Conservation (phyloP, 2,888 invertebrate genomes). For the Merodon equestris region DNA sequence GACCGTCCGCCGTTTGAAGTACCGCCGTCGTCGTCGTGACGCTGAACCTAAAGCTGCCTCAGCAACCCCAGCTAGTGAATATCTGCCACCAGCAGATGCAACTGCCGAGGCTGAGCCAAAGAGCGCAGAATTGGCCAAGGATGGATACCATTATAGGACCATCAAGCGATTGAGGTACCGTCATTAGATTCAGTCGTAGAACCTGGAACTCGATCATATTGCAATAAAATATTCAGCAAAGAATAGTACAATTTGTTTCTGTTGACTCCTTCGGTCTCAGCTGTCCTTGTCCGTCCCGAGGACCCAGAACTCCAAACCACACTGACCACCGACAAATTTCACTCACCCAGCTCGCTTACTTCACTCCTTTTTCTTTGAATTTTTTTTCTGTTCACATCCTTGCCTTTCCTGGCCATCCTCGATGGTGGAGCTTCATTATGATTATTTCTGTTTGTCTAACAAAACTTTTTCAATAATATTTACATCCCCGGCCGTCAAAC, state of each 20-base stretch:
- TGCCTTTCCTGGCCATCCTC: not conserved
- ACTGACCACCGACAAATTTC: not conserved
- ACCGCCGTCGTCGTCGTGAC: constrained; percentile 66
- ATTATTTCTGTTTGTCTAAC: constrained; percentile 56
- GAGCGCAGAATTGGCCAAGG: constrained; percentile 75
- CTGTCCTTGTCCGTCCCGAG: too few relatives aligned
- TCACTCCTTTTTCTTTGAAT: too few relatives aligned
- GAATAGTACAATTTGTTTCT: constrained; percentile 28
- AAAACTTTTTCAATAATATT: constrained; percentile 66
- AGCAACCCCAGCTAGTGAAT: constrained; percentile 70
- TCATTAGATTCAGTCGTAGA: constrained; percentile 69
- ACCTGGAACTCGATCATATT: constrained; percentile 12
- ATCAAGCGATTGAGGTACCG: constrained; percentile 75
- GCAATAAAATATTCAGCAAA: constrained; percentile 58
- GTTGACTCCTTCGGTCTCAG: too few relatives aligned
- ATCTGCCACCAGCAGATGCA: constrained; percentile 73
- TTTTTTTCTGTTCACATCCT: not conserved
- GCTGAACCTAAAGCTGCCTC: constrained; percentile 10
- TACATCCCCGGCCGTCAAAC: constrained; percentile 3
- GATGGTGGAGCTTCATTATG: constrained; percentile 53
- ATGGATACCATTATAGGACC: constrained; percentile 77
- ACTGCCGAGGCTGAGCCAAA: constrained; percentile 62
- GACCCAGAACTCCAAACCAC: constrained; percentile 28
- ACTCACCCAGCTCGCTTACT: too few relatives aligned
- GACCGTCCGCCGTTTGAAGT: constrained; percentile 73